Percentiles rank a stretch among this genome's conserved stretches.
Evolutionary conservation across 2,797 vertebrate species (phyloP).

Genomic region (Eidolon dupreanum): DNA sequence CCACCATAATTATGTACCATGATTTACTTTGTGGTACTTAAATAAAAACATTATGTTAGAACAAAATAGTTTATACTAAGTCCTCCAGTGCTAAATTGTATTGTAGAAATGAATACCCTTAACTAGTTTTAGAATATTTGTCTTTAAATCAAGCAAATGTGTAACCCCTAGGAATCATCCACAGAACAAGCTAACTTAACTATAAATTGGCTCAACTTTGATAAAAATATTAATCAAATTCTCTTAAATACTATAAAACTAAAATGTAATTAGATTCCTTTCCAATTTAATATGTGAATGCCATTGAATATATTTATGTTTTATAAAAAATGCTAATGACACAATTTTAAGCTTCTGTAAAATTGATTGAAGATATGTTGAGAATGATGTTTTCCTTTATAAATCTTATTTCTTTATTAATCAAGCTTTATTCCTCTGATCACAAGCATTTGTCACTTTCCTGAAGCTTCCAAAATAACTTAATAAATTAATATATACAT

Average conservation of each 20-base stretch:
- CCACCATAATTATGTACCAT: neutral
- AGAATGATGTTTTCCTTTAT: neutral
- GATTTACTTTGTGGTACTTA: neutral
- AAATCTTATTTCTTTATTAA: neutral
- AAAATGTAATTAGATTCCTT: conserved; percentile 42
- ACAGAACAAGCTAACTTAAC: neutral
- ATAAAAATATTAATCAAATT: conserved; percentile 6
- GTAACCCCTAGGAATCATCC: neutral
- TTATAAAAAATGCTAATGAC: neutral
- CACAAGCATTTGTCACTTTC: neutral
- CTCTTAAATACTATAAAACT: neutral
- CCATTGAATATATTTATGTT: neutral
- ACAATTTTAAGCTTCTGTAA: conserved; percentile 14
- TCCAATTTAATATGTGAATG: neutral
- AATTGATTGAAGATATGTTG: neutral
- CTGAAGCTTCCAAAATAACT: neutral
- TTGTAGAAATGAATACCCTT: neutral
- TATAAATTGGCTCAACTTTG: neutral
- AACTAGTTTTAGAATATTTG: neutral
- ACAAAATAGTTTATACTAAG: neutral
- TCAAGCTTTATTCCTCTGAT: conserved; percentile 4
- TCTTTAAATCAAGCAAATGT: neutral
- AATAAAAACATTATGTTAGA: neutral
- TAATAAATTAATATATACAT: neutral
- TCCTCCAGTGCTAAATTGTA: neutral